phyloP scores from a whole-genome alignment of 2,113 vertebrate genomes.

The Petaurus breviceps region DNA sequence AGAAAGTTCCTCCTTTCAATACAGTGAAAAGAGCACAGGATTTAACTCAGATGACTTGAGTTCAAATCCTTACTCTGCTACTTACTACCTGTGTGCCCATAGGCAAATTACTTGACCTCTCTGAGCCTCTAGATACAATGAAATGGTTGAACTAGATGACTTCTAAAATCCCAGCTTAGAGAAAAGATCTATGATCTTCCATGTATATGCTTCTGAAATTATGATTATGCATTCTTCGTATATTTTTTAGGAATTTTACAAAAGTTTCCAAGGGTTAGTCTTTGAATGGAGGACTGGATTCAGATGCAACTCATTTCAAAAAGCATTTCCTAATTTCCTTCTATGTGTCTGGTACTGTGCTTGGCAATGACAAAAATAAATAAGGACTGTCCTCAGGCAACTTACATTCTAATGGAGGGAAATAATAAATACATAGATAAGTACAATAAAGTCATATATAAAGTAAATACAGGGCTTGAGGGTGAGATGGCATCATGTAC shows the following conservation, averaged over 20 bases:
- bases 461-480: not conserved
- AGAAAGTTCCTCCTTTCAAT: not conserved
- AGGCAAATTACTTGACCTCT: not conserved
- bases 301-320: not conserved
- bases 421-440: not conserved
- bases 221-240: not conserved
- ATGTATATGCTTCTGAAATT: not conserved
- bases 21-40: not conserved
- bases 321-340: not conserved
- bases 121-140: not conserved
- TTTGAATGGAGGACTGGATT: conserved; percentile 6
- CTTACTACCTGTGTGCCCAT: not conserved
- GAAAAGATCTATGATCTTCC: not conserved
- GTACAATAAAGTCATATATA: not conserved
- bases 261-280: conserved; percentile 44
- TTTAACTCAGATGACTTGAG: not conserved
- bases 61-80: not conserved
- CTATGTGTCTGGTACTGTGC: not conserved
- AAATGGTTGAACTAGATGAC: not conserved
- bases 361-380: not conserved
- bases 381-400: not conserved
- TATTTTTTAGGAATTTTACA: conserved; percentile 1
- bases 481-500: not conserved
- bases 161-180: not conserved
- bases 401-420: not conserved